Evolutionary conservation across 1,140 invertebrate genomes (phyloP).

Genomic region (Drosophila littoralis): DNA sequence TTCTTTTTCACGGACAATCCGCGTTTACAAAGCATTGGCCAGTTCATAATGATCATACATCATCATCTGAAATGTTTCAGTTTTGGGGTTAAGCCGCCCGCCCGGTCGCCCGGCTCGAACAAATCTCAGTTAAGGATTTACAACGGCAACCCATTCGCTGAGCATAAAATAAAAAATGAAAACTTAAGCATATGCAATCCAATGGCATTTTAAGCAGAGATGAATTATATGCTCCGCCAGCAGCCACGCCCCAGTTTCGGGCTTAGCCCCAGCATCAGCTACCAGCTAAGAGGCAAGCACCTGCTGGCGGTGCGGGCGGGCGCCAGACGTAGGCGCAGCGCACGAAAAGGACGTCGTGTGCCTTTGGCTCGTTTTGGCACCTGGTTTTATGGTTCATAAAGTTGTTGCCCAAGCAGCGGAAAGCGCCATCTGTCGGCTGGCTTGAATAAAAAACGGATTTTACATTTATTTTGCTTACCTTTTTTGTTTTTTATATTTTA

Average conservation of each 20-base stretch:
- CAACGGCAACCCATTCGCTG: background rate
- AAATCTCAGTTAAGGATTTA: constrained; percentile 28
- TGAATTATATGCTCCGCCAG: constrained; percentile 45
- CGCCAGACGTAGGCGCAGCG: background rate
- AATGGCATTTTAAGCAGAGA: constrained; percentile 53
- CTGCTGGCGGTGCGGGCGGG: background rate
- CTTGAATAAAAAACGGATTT: constrained; percentile 39
- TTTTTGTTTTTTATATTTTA: constrained; percentile 23
- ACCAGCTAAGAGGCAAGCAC: background rate
- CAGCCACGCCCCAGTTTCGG: background rate
- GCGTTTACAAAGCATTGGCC: background rate
- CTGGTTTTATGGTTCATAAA: constrained; percentile 53
- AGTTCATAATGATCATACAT: constrained; percentile 1
- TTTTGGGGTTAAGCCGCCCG: background rate
- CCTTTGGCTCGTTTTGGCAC: constrained; percentile 43
- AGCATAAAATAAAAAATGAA: constrained; percentile 26
- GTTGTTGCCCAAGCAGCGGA: constrained; percentile 25
- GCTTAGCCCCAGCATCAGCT: background rate
- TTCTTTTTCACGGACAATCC: no score
- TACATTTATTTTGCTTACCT: constrained; percentile 26
- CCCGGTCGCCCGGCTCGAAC: background rate
- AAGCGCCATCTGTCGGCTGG: constrained; percentile 46
- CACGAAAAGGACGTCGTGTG: constrained; percentile 36
- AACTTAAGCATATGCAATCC: constrained; percentile 53
- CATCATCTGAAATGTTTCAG: background rate